phyloP scores from a whole-genome alignment of 2,888 invertebrate genomes.

The Elmis aenea region DNA sequence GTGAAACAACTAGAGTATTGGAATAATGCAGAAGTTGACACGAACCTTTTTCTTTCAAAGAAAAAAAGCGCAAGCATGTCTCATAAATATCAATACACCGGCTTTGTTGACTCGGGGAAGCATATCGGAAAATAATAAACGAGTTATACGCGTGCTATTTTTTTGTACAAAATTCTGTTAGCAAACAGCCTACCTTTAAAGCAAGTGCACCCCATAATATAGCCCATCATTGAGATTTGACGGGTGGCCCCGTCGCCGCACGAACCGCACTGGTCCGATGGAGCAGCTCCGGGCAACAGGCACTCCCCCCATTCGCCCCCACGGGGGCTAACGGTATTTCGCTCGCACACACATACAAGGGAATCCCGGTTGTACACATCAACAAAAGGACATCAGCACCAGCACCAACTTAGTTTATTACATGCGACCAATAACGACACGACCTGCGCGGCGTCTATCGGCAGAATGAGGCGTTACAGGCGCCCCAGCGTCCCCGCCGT shows the following conservation, averaged over 20 bases:
- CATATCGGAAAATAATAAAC: too few species aligned
- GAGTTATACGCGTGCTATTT: too few species aligned
- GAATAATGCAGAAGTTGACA: too few species aligned
- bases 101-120: too few species aligned
- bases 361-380: slow-evolving; percentile 17
- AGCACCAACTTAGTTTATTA: slow-evolving; percentile 1
- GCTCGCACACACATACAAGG: slow-evolving; percentile 24
- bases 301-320: slow-evolving; percentile 24
- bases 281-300: slow-evolving; percentile 29
- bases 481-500: slow-evolving; percentile 41
- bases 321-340: slow-evolving; percentile 23
- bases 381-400: slow-evolving; percentile 15
- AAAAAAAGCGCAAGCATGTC: too few species aligned
- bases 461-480: slow-evolving; percentile 47
- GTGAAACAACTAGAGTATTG: too few species aligned
- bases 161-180: too few species aligned
- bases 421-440: slow-evolving; percentile 15
- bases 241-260: slow-evolving; percentile 30
- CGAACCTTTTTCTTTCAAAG: too few species aligned
- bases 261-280: slow-evolving; percentile 28
- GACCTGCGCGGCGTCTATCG: slow-evolving; percentile 28
- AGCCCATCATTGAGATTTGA: slow-evolving; percentile 73
- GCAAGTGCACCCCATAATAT: slow-evolving; percentile 91
- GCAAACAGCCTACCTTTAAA: slow-evolving; percentile 83
- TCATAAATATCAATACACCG: too few species aligned